These are phyloP conservation scores for Heliconius aoede DNA, from an alignment of 2,888 invertebrate genomes.

Conservation along the genomic window DNA sequence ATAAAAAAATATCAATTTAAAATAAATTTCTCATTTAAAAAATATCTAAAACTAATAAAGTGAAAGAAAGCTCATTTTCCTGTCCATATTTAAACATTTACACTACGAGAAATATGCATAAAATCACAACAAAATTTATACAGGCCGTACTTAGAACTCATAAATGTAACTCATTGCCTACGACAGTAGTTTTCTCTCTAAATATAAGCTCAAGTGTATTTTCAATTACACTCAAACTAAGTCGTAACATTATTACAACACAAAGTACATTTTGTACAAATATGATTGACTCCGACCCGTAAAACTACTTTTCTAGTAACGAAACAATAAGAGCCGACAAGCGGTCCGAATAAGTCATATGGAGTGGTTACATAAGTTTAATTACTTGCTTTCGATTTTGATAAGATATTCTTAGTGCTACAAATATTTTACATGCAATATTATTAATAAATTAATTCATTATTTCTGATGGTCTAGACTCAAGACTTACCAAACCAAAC, in stretches of 20 bases:
- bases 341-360: conserved; percentile 4
- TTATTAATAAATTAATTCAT: not conserved
- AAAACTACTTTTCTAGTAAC: conserved; percentile 4
- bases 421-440: not conserved
- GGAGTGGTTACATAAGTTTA: conserved; percentile 14
- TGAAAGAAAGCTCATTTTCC: too few species aligned
- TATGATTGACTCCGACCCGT: conserved; percentile 9
- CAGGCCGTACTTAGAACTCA: not conserved
- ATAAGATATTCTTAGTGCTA: conserved; percentile 9
- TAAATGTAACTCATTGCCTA: not conserved
- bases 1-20: not conserved
- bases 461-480: not conserved
- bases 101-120: not conserved
- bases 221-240: conserved; percentile 9
- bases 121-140: not conserved
- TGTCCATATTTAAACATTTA: not conserved
- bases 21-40: too few species aligned
- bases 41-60: too few species aligned
- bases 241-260: conserved; percentile 8
- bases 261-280: conserved; percentile 10
- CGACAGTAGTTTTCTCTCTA: not conserved
- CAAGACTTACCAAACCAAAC: not conserved
- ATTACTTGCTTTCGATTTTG: conserved; percentile 22
- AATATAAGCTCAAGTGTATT: not conserved
- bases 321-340: conserved; percentile 9